phyloP scores from a whole-genome alignment of 2,888 invertebrate genomes.

The Thecocarcelia acutangulata region DNA sequence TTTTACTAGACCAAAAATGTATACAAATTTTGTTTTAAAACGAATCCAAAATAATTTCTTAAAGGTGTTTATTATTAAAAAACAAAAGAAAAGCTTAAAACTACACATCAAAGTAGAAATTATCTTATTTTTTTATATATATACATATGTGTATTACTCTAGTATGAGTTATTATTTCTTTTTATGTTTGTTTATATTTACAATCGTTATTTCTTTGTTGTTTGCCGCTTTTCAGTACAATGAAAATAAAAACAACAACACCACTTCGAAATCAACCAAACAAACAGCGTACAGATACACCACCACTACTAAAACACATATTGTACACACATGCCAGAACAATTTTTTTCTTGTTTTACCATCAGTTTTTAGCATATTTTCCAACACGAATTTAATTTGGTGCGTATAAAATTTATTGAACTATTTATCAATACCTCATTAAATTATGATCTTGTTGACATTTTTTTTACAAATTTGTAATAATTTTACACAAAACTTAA shows the following conservation, averaged over 20 bases:
- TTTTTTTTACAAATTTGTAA: slow-evolving; percentile 33
- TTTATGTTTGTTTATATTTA: slow-evolving; percentile 69
- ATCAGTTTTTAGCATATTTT: slow-evolving; percentile 23
- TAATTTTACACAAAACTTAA: slow-evolving; percentile 47
- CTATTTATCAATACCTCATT: slow-evolving; percentile 51
- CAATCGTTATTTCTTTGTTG: slow-evolving; percentile 68
- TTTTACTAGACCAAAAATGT: too few relatives aligned
- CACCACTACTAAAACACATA: slow-evolving; percentile 10
- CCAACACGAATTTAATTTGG: slow-evolving; percentile 6
- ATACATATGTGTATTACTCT: slow-evolving; percentile 1
- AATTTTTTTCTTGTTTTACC: slow-evolving; percentile 27
- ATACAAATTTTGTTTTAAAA: neutral
- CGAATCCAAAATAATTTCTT: slow-evolving; percentile 1
- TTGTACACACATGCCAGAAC: slow-evolving; percentile 66
- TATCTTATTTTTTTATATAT: slow-evolving; percentile 29
- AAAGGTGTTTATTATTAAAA: slow-evolving; percentile 29
- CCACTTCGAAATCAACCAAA: slow-evolving; percentile 31
- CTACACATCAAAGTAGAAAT: slow-evolving; percentile 46
- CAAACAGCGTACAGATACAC: slow-evolving; percentile 57
- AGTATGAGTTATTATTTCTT: slow-evolving; percentile 18
- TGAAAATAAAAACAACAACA: slow-evolving; percentile 31
- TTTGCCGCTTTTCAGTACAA: slow-evolving; percentile 61
- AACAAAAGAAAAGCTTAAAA: slow-evolving; percentile 23
- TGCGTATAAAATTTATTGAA: neutral
- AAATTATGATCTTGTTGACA: slow-evolving; percentile 47